These are phyloP conservation scores for Desmodus rotundus DNA, from an alignment of 2,113 vertebrate genomes.

Conservation along the genomic window DNA sequence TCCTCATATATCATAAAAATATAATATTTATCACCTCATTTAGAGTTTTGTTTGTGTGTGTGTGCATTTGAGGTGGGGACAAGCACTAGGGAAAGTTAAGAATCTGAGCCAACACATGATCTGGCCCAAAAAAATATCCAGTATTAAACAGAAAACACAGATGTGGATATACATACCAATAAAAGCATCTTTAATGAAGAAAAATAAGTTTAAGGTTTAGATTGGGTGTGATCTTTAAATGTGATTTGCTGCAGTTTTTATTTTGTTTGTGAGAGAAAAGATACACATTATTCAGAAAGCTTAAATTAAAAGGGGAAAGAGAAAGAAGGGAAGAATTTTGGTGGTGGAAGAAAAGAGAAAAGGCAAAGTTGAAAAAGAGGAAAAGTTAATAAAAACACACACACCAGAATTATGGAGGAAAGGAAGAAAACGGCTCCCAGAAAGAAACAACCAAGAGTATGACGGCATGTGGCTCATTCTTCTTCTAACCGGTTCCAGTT, in stretches of 20 bases:
- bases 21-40: not conserved
- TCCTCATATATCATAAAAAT: not conserved
- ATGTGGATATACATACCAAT: not conserved
- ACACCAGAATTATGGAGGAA: not conserved
- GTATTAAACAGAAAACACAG: not conserved
- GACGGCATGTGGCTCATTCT: not conserved
- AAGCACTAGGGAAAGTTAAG: not conserved
- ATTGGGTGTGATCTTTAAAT: not conserved
- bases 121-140: not conserved
- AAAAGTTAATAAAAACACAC: not conserved
- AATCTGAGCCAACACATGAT: not conserved
- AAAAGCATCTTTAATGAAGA: not conserved
- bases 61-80: not conserved
- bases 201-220: not conserved
- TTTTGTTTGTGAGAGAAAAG: not conserved
- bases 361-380: not conserved
- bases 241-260: not conserved
- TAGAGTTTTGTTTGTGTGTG: not conserved
- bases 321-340: not conserved
- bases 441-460: not conserved
- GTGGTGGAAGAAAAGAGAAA: not conserved
- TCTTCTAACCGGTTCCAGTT: not conserved
- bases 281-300: not conserved
- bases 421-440: not conserved
- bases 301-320: not conserved